Evolutionary conservation across 2,888 invertebrate genomes (phyloP), one percentile per base, ranked within the genome.

Genomic region (Sminthurinus aureus): DNA sequence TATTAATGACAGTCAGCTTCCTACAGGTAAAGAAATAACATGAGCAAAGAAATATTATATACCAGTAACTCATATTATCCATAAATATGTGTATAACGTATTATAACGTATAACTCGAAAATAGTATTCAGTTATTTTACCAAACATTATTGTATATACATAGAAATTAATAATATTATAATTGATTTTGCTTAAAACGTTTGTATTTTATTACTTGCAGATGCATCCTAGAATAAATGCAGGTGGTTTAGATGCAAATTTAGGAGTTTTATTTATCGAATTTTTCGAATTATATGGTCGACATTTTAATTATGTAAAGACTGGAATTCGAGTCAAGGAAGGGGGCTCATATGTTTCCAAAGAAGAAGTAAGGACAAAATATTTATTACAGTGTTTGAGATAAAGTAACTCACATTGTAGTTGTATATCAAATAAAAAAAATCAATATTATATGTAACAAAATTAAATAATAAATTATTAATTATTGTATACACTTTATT

Each of bases 1-100:
- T 99, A 91, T 94, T 99, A 88, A 97, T 99, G 96, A 96, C 97
- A 90, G 97, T 99, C 91, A 98, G 97, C 92, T 99, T 99, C 92
- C 93, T 99, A 88, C 94, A 94, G 92, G 94, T 94, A 89, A 88
- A 89, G 6, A 58, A 58, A n/a, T n/a, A n/a, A n/a, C n/a, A n/a
- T n/a, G n/a, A n/a, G n/a, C n/a, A n/a, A n/a, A n/a, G n/a, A n/a
- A n/a, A n/a, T n/a, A n/a, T n/a, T n/a, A n/a, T n/a, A n/a, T n/a
- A n/a, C n/a, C n/a, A n/a, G n/a, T n/a, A n/a, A n/a, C n/a, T n/a
- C n/a, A n/a, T n/a, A n/a, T n/a, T n/a, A n/a, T n/a, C n/a, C n/a
- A n/a, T n/a, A n/a, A n/a, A n/a, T n/a, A n/a, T n/a, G n/a, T n/a
- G n/a, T n/a, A n/a, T n/a, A n/a, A n/a, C n/a, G n/a, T n/a, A n/a